Conservation (phyloP, 2,113 vertebrate species). For the Fukomys damarensis region DNA sequence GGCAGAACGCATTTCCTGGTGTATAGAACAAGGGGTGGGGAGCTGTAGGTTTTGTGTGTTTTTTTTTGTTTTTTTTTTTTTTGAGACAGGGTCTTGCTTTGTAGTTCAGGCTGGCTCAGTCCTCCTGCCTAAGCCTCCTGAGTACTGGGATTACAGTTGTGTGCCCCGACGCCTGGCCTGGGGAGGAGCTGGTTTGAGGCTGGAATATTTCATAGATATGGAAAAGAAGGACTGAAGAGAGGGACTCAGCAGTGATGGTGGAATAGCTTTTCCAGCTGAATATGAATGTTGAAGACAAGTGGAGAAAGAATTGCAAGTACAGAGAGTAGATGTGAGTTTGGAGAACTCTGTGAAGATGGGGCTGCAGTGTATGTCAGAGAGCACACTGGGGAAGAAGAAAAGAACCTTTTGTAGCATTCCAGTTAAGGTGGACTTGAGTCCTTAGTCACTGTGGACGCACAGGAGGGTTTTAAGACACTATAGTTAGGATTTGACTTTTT, state of each 20-base stretch:
- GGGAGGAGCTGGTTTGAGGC: background rate
- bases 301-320: background rate
- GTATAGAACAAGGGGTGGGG: background rate
- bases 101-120: background rate
- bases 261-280: background rate
- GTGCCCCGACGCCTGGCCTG: too few relatives aligned
- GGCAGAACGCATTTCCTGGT: background rate
- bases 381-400: background rate
- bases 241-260: background rate
- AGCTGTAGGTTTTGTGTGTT: background rate
- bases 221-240: background rate
- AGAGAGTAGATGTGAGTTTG: background rate
- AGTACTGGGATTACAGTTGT: too few relatives aligned
- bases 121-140: too few relatives aligned
- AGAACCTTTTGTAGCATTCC: conserved; percentile 15
- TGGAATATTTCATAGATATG: background rate
- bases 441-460: background rate
- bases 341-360: background rate
- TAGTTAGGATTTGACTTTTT: too few relatives aligned
- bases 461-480: background rate
- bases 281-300: background rate
- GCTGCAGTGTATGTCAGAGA: background rate
- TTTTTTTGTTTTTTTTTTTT: background rate
- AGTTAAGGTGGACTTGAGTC: background rate
- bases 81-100: background rate